Base-by-base conservation (phyloP, 2,113 vertebrate species). In the Myotis lucifugus region DNA sequence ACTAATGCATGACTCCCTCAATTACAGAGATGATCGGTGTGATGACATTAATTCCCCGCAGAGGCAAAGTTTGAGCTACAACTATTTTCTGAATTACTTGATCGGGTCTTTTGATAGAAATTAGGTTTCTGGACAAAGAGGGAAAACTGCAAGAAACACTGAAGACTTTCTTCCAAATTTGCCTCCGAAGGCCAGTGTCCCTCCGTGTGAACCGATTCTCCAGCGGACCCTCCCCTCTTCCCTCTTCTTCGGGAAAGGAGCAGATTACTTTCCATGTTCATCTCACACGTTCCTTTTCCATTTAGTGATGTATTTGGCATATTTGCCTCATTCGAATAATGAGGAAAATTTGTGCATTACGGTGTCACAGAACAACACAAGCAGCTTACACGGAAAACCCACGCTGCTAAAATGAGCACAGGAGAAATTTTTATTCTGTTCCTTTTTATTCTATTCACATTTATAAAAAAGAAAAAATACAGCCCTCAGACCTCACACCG, bases 291-390 rank as follows among this genome's bases (percentile, higher is more conserved):
- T 74, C 25, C n/a, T 34, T 88, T 56, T 56, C 59, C 32, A 90
- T 56, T 90, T 32, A 91, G 18, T 56, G n/a, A 72, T 54, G 1
- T 15, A 10, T 67, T 46, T 81, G 34, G 15, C 10, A 85, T 85
- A 73, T 82, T 32, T 69, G 6, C 78, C 79, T 88, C 73, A 90
- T 88, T 74, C 48, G 93, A 73, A 64, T 94, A 76, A 78, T 78
- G 25, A 91, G 59, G n/a, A 78, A 78, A 96, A 92, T n/a, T 70
- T 18, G 59, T 52, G 14, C 46, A 61, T 59, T 78, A 61, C 89
- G 42, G 19, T 84, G 70, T 78, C 82, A 50, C 50, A 90, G 64
- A 88, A 86, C 32, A 88, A 82, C 8, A 76, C 23, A 90, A 92
- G 46, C 18, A 50, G 17, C 32, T 90, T 74, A 79, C 4, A 70